A percentile compares a stretch with the other conserved stretches of the same genome.
These are phyloP conservation scores for Reinhardtius hippoglossoides DNA, from an alignment of 2,113 vertebrate species.

Conservation along the genomic window DNA sequence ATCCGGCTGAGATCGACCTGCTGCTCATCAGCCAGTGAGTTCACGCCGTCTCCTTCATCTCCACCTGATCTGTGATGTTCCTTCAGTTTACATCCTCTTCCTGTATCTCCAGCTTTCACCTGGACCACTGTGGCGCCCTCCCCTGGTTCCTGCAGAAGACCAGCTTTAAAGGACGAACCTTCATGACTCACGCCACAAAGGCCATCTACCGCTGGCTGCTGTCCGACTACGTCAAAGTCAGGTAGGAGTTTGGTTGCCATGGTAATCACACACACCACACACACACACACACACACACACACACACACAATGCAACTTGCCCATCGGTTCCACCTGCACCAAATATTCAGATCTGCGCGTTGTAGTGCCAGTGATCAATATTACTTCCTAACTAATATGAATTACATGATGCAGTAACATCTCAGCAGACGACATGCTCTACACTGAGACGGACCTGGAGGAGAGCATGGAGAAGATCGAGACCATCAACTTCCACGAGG, in stretches of 20 bases:
- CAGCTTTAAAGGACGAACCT: constrained; percentile 96
- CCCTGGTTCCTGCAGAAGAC: constrained; percentile 99
- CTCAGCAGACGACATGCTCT: constrained; percentile 96
- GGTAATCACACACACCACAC: too few species aligned
- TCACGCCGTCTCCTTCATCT: too few species aligned
- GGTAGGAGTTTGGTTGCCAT: constrained; percentile 72
- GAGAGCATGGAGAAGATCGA: constrained; percentile 99
- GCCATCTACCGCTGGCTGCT: constrained; percentile 98
- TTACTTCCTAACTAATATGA: too few species aligned
- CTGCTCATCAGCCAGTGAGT: constrained; percentile 98
- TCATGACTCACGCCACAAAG: constrained; percentile 98
- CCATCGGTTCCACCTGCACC: too few species aligned
- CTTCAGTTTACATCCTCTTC: neutral
- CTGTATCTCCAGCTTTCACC: constrained; percentile 86
- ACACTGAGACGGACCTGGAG: constrained; percentile 94
- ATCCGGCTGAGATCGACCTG: constrained; percentile 96
- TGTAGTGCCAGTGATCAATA: too few species aligned
- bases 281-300: too few species aligned
- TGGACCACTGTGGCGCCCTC: constrained; percentile 97
- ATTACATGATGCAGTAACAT: constrained; percentile 85
- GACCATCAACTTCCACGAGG: constrained; percentile 98
- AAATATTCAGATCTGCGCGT: too few species aligned
- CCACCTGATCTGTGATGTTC: too few species aligned
- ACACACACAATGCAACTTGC: too few species aligned
- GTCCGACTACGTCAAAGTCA: constrained; percentile 97